Base-by-base conservation (phyloP, 1,140 invertebrate genomes). In the Dufourea novaeangliae region DNA sequence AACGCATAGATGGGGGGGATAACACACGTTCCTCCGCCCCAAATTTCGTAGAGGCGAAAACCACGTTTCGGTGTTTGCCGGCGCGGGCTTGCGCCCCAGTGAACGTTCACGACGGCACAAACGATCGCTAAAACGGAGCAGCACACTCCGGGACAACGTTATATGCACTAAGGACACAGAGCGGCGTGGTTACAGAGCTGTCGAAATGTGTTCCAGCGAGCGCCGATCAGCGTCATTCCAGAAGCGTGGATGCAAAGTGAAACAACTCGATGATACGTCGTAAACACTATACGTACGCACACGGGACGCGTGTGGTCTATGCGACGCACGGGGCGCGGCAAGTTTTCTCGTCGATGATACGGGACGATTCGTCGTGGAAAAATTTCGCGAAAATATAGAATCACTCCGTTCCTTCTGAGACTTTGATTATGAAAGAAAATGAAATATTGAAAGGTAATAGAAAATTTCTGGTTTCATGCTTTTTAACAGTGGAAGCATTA, bases 211-310 rank as follows among this genome's bases (percentile, higher is more conserved):
- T 64, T 67, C 44, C 39, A 64, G 69, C 63, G 12, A 57, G 27
- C 54, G 27, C 7, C 54, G 59, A 72, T 71, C 52, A 86, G 80
- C 73, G 50, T 86, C 78, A 83, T 85, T 85, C 80, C 81, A 83
- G 76, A 85, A 85, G 80, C 83, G 74, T 83, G 85, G 81, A 86
- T 86, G 85, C 85, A 86, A n/a, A 50, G 78, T 63, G 69, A 61
- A 78, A 56, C 67, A 82, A 81, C 66, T 52, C 37, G 69, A 80
- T 46, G 52, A 79, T 52, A 62, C 57, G 41, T 59, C 29, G 59
- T 77, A 70, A 25, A 69, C n/a, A 27, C 46, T 52, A 37, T 27
- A 39, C 25, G 34, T 39, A 34, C 71, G 27, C 71, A 41, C 46
- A n/a, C 5, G 3, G 0, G 20, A 7, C 20, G 20, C 20, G 20